These are phyloP conservation scores for Pangasius sanitwongsei DNA, from an alignment of 2,797 vertebrate genomes.

Conservation along the genomic window DNA sequence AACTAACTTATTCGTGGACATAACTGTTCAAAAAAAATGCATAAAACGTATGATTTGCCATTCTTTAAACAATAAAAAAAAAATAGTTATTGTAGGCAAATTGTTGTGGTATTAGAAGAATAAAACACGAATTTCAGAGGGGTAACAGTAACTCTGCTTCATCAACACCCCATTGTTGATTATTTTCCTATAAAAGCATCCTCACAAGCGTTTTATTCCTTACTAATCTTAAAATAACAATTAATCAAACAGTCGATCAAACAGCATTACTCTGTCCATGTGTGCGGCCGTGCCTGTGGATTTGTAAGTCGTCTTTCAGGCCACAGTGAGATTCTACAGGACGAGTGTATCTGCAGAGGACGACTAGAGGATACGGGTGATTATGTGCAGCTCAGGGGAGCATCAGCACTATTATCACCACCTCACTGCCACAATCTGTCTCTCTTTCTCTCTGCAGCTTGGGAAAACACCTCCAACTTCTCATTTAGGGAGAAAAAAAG, in stretches of 20 bases:
- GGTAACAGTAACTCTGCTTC: background rate
- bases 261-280: background rate
- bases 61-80: background rate
- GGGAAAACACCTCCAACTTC: conserved; percentile 55
- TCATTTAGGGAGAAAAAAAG: conserved; percentile 26
- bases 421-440: conserved; percentile 68
- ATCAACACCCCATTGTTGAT: background rate
- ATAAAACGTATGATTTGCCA: background rate
- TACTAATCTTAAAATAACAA: background rate
- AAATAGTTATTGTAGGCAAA: background rate
- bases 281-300: background rate
- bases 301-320: conserved; percentile 52
- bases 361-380: conserved; percentile 62
- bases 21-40: background rate
- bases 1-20: no score
- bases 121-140: background rate
- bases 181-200: background rate
- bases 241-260: background rate
- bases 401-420: conserved; percentile 73
- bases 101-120: background rate
- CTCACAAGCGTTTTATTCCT: background rate
- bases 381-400: conserved; percentile 72
- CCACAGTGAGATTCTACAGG: conserved; percentile 56
- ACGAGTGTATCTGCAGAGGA: conserved; percentile 63
- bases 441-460: conserved; percentile 62